These are phyloP conservation scores for Nebria ingens DNA, from an alignment of 1,140 invertebrate genomes.

Conservation along the genomic window DNA sequence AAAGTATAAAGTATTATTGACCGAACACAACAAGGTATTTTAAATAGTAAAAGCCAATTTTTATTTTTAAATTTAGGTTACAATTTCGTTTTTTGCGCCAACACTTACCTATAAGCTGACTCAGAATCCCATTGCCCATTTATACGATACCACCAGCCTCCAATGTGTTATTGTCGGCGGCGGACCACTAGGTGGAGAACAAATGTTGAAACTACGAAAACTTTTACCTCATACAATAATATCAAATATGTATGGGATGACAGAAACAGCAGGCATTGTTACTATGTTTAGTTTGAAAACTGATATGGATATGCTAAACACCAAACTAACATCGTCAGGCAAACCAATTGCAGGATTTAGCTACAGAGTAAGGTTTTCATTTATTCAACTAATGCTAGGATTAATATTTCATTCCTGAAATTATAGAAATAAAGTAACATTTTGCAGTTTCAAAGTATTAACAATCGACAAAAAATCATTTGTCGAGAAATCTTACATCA, in stretches of 20 bases:
- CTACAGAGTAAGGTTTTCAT: constrained; percentile 28
- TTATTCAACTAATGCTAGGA: too few species aligned
- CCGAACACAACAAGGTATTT: too few species aligned
- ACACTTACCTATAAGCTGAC: not conserved
- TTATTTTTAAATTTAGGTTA: too few species aligned
- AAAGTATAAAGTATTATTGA: too few species aligned
- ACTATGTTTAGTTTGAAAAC: constrained; percentile 15
- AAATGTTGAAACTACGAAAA: constrained; percentile 26
- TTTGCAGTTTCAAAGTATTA: too few species aligned
- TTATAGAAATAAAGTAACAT: too few species aligned
- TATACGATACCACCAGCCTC: constrained; percentile 24
- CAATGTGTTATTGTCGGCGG: constrained; percentile 31
- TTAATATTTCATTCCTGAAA: too few species aligned
- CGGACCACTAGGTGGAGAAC: constrained; percentile 26
- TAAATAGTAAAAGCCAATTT: too few species aligned
- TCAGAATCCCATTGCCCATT: not conserved
- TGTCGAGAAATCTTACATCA: too few species aligned
- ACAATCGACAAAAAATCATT: too few species aligned
- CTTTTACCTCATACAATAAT: constrained; percentile 29
- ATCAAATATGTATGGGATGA: constrained; percentile 36
- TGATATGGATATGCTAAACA: constrained; percentile 14
- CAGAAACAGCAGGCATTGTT: constrained; percentile 29
- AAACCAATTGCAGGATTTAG: constrained; percentile 28
- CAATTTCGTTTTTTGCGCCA: not conserved
- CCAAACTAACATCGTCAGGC: constrained; percentile 32